These are phyloP conservation scores for Microhierax caerulescens DNA, from an alignment of 2,797 vertebrate species.

Conservation along the genomic window DNA sequence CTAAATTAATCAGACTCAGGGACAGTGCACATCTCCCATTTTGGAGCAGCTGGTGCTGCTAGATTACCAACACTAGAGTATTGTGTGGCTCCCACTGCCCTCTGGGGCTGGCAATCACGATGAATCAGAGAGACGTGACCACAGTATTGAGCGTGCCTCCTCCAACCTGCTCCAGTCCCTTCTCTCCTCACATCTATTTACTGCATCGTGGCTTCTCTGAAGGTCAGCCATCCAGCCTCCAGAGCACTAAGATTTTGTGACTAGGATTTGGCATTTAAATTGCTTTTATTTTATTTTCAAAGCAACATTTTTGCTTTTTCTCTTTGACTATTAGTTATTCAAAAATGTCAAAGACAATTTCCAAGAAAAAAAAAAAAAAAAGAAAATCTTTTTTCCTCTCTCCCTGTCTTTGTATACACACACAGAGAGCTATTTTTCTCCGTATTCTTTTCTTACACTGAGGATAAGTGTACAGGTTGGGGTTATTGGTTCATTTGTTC, in stretches of 20 bases:
- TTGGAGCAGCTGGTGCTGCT: background rate
- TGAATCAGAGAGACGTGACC: accelerated
- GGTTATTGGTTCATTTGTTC: slow-evolving; percentile 32
- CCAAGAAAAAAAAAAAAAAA: background rate
- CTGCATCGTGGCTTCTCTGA: background rate
- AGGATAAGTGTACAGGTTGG: background rate
- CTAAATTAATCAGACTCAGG: background rate
- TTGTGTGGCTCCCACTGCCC: background rate
- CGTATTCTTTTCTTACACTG: background rate
- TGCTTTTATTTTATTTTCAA: slow-evolving; percentile 1
- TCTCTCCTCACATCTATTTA: background rate
- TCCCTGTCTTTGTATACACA: background rate
- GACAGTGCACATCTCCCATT: background rate
- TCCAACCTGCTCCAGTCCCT: background rate
- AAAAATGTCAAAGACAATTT: background rate
- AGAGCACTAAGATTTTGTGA: background rate
- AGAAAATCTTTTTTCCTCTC: background rate
- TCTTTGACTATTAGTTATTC: background rate
- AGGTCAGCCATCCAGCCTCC: background rate
- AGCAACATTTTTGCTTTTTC: background rate
- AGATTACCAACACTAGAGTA: background rate
- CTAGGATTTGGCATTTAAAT: background rate
- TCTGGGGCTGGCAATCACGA: background rate
- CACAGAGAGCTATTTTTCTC: background rate
- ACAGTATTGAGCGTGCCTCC: background rate